Evolutionary conservation across 1,140 invertebrate genomes (phyloP).

Genomic region (Caenorhabditis briggsae): DNA sequence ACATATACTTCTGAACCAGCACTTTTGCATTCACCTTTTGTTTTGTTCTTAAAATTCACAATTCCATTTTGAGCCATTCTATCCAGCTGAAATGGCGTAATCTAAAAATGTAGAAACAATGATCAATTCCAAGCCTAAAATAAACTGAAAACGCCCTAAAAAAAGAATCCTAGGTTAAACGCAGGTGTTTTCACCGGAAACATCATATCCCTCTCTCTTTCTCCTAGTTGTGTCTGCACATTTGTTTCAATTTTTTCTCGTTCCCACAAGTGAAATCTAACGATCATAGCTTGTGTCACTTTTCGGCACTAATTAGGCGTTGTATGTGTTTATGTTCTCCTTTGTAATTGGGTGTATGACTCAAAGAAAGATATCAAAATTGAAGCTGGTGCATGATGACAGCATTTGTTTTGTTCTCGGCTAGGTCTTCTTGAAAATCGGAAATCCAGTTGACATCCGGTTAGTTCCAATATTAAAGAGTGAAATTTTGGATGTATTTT

Average conservation of each 20-base stretch:
- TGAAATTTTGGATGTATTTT: no score
- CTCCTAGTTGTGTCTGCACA: not conserved
- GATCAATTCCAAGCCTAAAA: not conserved
- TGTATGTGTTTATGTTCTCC: no score
- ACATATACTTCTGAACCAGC: not conserved
- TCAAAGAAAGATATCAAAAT: no score
- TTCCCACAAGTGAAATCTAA: no score
- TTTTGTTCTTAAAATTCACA: not conserved
- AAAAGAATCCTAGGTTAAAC: not conserved
- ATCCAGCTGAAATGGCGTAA: not conserved
- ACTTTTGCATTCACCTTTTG: not conserved
- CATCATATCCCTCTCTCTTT: not conserved
- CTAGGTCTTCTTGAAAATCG: no score
- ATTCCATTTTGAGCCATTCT: not conserved
- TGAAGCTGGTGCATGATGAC: no score
- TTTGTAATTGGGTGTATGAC: no score
- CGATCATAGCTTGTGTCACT: no score
- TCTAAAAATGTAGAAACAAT: not conserved
- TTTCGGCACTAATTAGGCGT: no score
- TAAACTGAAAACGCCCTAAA: not conserved
- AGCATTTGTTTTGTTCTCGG: no score
- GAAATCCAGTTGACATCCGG: no score
- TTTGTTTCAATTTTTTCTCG: not conserved
- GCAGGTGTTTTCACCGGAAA: conserved; percentile 29
- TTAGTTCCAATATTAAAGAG: no score